Evolutionary conservation across 1,140 invertebrate genomes (phyloP), one percentile per base, ranked within the genome.

Genomic region (Pseudomyrmex dendroicus): DNA sequence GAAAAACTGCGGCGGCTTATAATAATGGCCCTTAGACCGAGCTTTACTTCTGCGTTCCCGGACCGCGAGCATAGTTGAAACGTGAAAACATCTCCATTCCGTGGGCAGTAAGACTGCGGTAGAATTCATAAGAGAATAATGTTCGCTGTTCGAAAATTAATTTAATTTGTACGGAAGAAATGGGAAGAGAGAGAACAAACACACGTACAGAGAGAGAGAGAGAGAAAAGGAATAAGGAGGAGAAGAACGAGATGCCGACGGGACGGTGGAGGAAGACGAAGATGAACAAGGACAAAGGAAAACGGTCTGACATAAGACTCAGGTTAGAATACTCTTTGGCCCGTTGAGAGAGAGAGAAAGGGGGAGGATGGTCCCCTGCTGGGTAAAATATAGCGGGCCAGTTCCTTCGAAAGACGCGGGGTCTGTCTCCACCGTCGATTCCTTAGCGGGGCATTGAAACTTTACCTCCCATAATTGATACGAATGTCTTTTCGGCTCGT

Each of bases 391-490:
- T 93, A 90, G 92, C 87, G 89, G 89, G 91, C 87, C 86, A 91
- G 90, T 86, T 86, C 82, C 73, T 85, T 91, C 87, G 87, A 92
- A 87, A 91, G 89, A 84, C 89, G 89, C 87, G 89, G 89, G 35
- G 74, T 83, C 90, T 89, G 89, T 91, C 89, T 91, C 86, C 87
- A 88, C 86, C 78, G 84, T 88, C 73, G 80, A 84, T 80, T 85
- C 82, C 74, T 86, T 89, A 88, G 86, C 87, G 84, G 87, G 86
- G 86, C 87, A 86, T 84, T 88, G 87, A 89, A 89, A 88, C 86
- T 89, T 90, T 91, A 91, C 91, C 91, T 91, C 86, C 91, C 89
- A 93, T 94, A 94, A 94, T 94, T 94, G 93, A 94, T 94, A 94
- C 91, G 93, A 93, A 94, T 93, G 93, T 94, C 93, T 93, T 93